Percentiles rank a stretch among this genome's conserved stretches.
Evolutionary conservation across 2,797 vertebrate species (phyloP).

Genomic region (Dipus sagitta): DNA sequence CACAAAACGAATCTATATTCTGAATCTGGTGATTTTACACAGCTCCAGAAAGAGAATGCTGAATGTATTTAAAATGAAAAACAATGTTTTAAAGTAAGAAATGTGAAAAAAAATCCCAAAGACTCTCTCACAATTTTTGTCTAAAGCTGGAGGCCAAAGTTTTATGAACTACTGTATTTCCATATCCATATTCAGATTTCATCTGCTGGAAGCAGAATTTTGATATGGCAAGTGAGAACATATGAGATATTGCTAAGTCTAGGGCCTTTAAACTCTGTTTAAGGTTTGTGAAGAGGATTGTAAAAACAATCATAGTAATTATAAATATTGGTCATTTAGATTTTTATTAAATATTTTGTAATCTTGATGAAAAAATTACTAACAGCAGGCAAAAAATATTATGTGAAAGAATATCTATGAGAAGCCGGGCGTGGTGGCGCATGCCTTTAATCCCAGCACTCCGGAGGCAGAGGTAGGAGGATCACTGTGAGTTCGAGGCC

Average conservation of each 20-base stretch:
- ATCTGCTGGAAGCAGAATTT: background rate
- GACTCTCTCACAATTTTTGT: background rate
- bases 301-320: background rate
- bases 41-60: background rate
- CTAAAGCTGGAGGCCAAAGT: background rate
- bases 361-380: background rate
- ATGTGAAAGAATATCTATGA: background rate
- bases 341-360: background rate
- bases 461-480: too few relatives aligned
- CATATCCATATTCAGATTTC: fast-evolving
- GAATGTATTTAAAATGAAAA: background rate
- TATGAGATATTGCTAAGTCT: background rate
- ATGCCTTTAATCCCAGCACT: too few relatives aligned
- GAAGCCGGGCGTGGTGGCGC: too few relatives aligned
- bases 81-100: background rate
- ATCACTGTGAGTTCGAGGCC: too few relatives aligned
- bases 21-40: background rate
- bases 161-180: background rate
- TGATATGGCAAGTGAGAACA: background rate
- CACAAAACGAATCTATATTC: background rate
- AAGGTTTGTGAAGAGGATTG: background rate
- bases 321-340: background rate
- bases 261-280: background rate
- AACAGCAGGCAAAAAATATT: background rate
- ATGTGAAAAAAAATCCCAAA: background rate